Evolutionary conservation across 2,797 vertebrate genomes (phyloP).

Genomic region (Scleropages formosus): DNA sequence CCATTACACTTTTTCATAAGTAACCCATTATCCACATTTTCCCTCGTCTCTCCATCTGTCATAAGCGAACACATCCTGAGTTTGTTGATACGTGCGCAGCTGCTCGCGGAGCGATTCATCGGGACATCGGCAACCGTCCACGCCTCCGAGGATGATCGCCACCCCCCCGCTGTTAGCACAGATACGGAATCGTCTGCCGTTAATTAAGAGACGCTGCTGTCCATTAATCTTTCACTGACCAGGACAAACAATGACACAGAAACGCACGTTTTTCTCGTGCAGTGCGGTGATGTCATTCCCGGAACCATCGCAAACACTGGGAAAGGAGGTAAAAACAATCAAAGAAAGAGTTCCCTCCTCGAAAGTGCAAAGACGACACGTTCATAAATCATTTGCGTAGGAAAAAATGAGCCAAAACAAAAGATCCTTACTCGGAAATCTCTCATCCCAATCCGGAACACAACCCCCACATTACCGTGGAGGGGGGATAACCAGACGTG

Average conservation of each 20-base stretch:
- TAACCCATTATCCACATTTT: conserved; percentile 1
- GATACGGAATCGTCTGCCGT: neutral
- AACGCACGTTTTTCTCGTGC: neutral
- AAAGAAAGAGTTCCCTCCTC: neutral
- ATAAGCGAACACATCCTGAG: neutral
- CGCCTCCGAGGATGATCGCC: neutral
- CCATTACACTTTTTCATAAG: neutral
- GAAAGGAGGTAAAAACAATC: neutral
- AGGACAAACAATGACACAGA: neutral
- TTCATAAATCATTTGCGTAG: no score
- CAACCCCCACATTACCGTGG: no score
- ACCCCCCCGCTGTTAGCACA: neutral
- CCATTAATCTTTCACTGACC: neutral
- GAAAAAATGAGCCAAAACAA: no score
- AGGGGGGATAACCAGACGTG: no score
- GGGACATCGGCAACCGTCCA: neutral
- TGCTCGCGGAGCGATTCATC: neutral
- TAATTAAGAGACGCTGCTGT: neutral
- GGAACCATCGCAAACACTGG: neutral
- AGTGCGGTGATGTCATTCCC: conserved; percentile 3
- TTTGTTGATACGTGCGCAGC: neutral
- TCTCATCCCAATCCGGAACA: no score
- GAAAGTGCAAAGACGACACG: no score
- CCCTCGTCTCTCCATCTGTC: neutral
- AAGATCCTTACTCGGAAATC: no score